Conservation (phyloP, 2,797 vertebrate species). For the Danio choprae region DNA sequence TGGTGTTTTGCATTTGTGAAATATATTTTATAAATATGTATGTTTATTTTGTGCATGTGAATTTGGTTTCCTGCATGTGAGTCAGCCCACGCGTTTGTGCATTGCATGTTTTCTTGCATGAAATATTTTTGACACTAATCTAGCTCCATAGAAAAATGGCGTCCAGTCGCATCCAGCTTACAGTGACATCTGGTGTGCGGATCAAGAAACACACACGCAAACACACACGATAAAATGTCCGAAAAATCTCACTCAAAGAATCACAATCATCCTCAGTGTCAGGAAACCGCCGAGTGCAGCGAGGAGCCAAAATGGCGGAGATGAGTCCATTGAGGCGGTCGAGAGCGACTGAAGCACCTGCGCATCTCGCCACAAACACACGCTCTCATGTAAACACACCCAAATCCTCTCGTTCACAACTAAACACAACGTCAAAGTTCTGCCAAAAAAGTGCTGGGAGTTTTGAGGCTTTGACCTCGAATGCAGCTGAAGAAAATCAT, state of each 20-base stretch:
- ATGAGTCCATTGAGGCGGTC: conserved; percentile 18
- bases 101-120: too few species aligned
- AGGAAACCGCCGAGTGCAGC: conserved; percentile 10
- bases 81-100: too few species aligned
- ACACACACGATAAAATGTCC: neutral
- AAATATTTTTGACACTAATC: neutral
- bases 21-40: too few species aligned
- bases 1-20: too few species aligned
- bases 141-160: neutral
- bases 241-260: neutral
- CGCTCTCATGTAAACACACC: conserved; percentile 56
- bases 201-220: neutral
- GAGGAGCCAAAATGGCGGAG: conserved; percentile 40
- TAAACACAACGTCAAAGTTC: conserved; percentile 50
- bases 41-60: too few species aligned
- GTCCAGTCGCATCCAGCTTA: neutral
- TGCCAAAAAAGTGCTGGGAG: conserved; percentile 53
- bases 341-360: neutral
- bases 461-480: neutral
- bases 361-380: neutral
- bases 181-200: conserved; percentile 5
- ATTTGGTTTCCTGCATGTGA: too few species aligned
- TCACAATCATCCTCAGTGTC: conserved; percentile 2
- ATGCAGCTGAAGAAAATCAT: conserved; percentile 5
- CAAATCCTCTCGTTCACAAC: neutral